Evolutionary conservation across 2,113 vertebrate genomes (phyloP), one percentile per base, ranked within the genome.

Genomic region (Corapipo altera): DNA sequence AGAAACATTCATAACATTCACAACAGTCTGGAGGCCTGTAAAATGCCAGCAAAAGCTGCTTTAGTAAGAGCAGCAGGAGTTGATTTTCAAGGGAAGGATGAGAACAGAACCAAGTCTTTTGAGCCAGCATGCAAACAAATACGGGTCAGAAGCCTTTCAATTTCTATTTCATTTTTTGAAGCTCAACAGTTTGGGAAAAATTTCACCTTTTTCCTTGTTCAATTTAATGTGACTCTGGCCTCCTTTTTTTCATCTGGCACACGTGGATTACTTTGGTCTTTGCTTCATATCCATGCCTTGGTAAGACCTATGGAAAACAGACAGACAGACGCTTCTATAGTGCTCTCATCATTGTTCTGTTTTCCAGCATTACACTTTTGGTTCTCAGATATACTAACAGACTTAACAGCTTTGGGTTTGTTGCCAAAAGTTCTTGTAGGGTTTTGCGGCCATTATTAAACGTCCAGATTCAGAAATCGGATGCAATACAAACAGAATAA

Each of bases 1-100:
- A 92, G 67, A 96, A 82, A 73, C 3, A 93, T 88, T 69, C 57
- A n/a, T 49, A 91, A 83, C 37, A 85, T 87, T 70, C 46, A 24
- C 24, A 93, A 88, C 54, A 85, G 12, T 22, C 32, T 22, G 27
- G 59, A 67, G 14, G 59, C n/a, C 54, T 74, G n/a, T 2, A 9
- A 90, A 89, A 71, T 74, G 46, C 78, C 88, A 62, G 46, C 33
- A 41, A 73, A 33, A 70, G 13, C 70, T 3, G 2, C 27, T 72
- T 37, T 69, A 52, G 46, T 1, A 5, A n/a, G 48, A 95, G 35
- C 23, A 81, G 52, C 22, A 78, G 43, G 48, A 91, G 48, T 0
- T 65, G 11, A 69, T 59, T 84, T 91, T 76, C 64, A 90, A 82
- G 65, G 18, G 13, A 67, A 55, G 35, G 17, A 48, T 28, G 55